Conservation (phyloP, 2,888 invertebrate genomes). For the Troilus luridus region DNA sequence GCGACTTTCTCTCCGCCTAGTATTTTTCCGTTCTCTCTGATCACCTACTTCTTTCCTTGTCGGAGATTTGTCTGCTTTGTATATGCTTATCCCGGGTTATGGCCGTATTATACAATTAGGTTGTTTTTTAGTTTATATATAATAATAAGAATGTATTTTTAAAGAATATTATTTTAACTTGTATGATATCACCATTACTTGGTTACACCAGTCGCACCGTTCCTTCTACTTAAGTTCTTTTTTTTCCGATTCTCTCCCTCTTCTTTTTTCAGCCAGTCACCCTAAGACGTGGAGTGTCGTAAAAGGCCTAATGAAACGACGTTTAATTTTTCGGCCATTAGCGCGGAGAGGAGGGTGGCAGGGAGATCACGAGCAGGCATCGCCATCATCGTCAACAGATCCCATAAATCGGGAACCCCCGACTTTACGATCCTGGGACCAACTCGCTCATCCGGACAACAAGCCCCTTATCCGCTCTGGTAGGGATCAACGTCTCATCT, state of each 20-base stretch:
- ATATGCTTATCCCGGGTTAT: too few relatives aligned
- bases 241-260: background rate
- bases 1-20: too few relatives aligned
- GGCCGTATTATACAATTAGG: too few relatives aligned
- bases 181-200: too few relatives aligned
- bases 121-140: too few relatives aligned
- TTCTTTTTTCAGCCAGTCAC: background rate
- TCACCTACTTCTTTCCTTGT: too few relatives aligned
- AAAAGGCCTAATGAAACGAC: slow-evolving; percentile 28
- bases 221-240: too few relatives aligned
- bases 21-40: too few relatives aligned
- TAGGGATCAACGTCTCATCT: background rate
- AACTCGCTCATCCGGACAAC: slow-evolving; percentile 35
- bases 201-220: too few relatives aligned
- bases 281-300: slow-evolving; percentile 10
- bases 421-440: background rate
- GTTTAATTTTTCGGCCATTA: slow-evolving; percentile 29
- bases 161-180: too few relatives aligned
- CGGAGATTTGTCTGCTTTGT: too few relatives aligned
- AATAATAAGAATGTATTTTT: too few relatives aligned
- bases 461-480: slow-evolving; percentile 30
- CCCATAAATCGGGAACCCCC: slow-evolving; percentile 24
- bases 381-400: slow-evolving; percentile 23
- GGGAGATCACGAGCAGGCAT: slow-evolving; percentile 16
- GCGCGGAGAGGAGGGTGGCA: background rate